Evolutionary conservation across 1,140 invertebrate genomes (phyloP), one percentile per base, ranked within the genome.

Genomic region (Heliconius nattereri): DNA sequence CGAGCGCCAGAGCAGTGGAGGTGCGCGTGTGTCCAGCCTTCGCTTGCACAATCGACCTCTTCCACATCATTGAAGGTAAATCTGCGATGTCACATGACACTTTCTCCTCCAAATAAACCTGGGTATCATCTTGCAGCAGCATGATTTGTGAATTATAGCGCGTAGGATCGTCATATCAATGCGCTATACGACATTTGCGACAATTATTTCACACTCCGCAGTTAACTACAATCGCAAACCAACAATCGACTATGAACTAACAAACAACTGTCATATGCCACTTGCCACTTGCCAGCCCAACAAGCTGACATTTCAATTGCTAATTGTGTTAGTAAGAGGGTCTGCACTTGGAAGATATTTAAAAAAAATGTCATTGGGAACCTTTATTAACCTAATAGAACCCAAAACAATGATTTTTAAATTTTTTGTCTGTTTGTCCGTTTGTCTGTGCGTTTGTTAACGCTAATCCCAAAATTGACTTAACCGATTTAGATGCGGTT

Each of bases 51-150:
- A 92, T 92, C 90, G 90, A 92, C 91, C 90, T 93, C 90, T 92
- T 94, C 92, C 92, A 94, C 92, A 92, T 94, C 91, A 93, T 91
- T 91, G 90, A 93, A 94, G 91, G 91, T 89, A 84, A 92, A 87
- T 89, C 87, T 89, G 85, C 80, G 88, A 91, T 91, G 92, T 94
- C 91, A 90, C 91, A 90, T 84, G 90, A 92, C 87, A 94, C 92
- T 94, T 94, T 94, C 92, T 94, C 92, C 89, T 91, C 86, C 83
- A 87, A 86, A 87, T 81, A 83, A 84, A 86, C 85, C 84, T 77
- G 71, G 78, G 76, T 81, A 81, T 86, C 70, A 76, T 78, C 84
- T 75, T 72, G 86, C 78, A 82, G 76, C 78, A 85, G 78, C 91
- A 90, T 91, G 79, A 79, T 89, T 87, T 49, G 79, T 75, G 73